A percentile compares a stretch with the other conserved stretches of the same genome.
phyloP scores from a whole-genome alignment of 2,113 vertebrate species.

The Smithornis capensis region DNA sequence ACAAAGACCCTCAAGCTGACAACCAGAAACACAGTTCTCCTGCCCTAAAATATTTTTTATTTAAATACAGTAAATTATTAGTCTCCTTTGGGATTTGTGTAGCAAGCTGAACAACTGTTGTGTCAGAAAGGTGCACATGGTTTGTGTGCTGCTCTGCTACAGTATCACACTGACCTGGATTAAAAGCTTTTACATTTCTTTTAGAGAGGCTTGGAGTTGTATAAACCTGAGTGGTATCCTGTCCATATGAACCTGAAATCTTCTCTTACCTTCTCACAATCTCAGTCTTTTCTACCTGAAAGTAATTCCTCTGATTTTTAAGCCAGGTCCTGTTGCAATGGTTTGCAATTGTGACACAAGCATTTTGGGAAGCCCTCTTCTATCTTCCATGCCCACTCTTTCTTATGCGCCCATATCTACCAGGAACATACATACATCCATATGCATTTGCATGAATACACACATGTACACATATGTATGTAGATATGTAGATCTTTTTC shows the following conservation, averaged over 20 bases:
- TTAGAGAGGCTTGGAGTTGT: neutral
- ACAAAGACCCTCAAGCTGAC: slow-evolving; percentile 56
- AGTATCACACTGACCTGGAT: neutral
- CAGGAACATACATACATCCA: neutral
- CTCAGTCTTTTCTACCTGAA: neutral
- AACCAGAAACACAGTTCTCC: slow-evolving; percentile 22
- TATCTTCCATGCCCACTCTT: neutral
- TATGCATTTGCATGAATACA: neutral
- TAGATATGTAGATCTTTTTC: neutral
- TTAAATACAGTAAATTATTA: slow-evolving; percentile 40
- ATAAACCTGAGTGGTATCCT: neutral
- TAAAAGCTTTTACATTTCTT: neutral
- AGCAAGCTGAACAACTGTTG: slow-evolving; percentile 54
- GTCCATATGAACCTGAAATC: neutral
- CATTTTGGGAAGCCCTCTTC: neutral
- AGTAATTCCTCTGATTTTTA: neutral
- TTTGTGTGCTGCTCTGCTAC: neutral
- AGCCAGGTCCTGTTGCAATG: neutral
- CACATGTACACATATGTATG: neutral
- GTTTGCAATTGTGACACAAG: neutral
- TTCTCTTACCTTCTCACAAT: neutral
- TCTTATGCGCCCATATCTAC: neutral
- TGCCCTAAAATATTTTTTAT: slow-evolving; percentile 47
- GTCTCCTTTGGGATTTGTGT: slow-evolving; percentile 40
- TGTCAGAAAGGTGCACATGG: slow-evolving; percentile 41